Evolutionary conservation across 2,113 vertebrate genomes (phyloP).

Genomic region (Nipponia nippon): DNA sequence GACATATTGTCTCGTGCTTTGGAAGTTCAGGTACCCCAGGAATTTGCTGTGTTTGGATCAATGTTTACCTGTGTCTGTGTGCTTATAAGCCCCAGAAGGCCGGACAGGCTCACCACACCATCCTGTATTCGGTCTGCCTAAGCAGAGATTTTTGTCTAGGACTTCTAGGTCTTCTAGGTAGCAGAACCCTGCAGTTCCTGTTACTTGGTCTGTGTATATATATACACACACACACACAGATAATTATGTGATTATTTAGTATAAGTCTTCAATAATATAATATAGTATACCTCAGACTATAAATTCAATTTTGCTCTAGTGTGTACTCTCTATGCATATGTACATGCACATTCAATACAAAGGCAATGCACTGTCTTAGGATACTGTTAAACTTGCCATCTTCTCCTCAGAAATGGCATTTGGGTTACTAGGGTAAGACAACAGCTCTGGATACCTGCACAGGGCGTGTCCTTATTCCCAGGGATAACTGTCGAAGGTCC

Average conservation of each 20-base stretch:
- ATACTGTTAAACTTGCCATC: background rate
- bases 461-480: background rate
- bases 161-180: background rate
- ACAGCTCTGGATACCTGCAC: background rate
- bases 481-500: background rate
- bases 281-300: background rate
- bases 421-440: background rate
- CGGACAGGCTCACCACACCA: background rate
- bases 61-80: background rate
- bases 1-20: no score
- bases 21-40: background rate
- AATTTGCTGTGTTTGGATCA: background rate
- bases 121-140: background rate
- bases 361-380: background rate
- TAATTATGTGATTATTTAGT: background rate
- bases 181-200: background rate
- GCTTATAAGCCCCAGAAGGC: rapidly evolving
- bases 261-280: background rate
- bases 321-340: no score
- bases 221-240: background rate
- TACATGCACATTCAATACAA: no score
- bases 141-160: background rate
- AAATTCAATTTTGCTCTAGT: background rate
- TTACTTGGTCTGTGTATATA: background rate
- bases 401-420: background rate